A percentile compares a stretch with the other conserved stretches of the same genome.
Conservation (phyloP, 2,888 invertebrate species). For the Drosophila falleni region DNA sequence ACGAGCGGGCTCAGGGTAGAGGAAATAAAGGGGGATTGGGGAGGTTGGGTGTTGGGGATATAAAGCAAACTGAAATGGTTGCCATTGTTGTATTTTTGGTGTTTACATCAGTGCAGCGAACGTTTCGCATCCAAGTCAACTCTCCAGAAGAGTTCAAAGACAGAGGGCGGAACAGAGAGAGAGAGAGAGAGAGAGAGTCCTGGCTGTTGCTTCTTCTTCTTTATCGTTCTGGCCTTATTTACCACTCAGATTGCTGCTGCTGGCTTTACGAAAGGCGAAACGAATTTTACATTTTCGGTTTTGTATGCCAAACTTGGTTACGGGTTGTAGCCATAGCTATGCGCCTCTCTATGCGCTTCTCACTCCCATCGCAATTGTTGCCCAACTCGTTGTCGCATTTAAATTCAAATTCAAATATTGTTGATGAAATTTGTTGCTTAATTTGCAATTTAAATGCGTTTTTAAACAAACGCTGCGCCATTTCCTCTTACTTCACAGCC, state of each 20-base stretch:
- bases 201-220: slow-evolving; percentile 20
- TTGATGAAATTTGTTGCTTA: slow-evolving; percentile 82
- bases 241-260: slow-evolving; percentile 61
- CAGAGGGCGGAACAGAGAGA: not conserved
- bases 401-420: slow-evolving; percentile 82
- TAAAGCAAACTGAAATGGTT: slow-evolving; percentile 68
- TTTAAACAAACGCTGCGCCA: slow-evolving; percentile 70
- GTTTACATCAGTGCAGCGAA: slow-evolving; percentile 74
- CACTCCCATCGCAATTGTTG: slow-evolving; percentile 24
- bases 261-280: slow-evolving; percentile 59
- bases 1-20: slow-evolving; percentile 25
- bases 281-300: slow-evolving; percentile 78
- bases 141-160: slow-evolving; percentile 42
- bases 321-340: slow-evolving; percentile 34
- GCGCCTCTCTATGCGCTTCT: slow-evolving; percentile 36
- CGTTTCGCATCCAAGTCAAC: slow-evolving; percentile 65
- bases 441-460: slow-evolving; percentile 82
- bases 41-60: slow-evolving; percentile 8
- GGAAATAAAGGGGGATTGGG: slow-evolving; percentile 11
- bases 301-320: slow-evolving; percentile 53
- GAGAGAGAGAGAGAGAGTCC: slow-evolving; percentile 11
- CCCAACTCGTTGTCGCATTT: slow-evolving; percentile 71
- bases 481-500: slow-evolving; percentile 6
- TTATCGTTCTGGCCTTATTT: slow-evolving; percentile 50
- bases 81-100: slow-evolving; percentile 82